Conservation (phyloP, 2,888 invertebrate species). For the Phlogophora meticulosa region DNA sequence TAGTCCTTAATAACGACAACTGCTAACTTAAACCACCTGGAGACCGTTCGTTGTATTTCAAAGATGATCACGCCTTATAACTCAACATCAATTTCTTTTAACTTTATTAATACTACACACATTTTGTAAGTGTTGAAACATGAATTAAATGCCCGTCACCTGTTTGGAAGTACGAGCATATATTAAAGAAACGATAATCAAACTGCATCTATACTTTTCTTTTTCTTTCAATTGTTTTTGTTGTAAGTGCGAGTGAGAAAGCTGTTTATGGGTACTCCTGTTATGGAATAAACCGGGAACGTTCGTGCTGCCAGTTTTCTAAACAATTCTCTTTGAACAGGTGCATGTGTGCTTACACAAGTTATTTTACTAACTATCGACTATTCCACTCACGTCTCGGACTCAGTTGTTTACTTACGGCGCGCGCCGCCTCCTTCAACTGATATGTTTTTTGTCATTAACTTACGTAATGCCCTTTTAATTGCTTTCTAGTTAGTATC, state of each 20-base stretch:
- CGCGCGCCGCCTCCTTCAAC: constrained; percentile 42
- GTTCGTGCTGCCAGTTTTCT: constrained; percentile 69
- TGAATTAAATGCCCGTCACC: constrained; percentile 51
- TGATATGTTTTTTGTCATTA: constrained; percentile 40
- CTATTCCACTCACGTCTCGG: constrained; percentile 75
- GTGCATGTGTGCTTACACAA: constrained; percentile 85
- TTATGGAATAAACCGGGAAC: constrained; percentile 65
- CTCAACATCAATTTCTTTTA: constrained; percentile 13
- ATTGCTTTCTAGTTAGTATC: constrained; percentile 40
- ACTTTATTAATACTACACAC: constrained; percentile 27
- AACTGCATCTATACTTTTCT: constrained; percentile 35
- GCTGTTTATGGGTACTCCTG: constrained; percentile 46
- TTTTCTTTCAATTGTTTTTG: constrained; percentile 34
- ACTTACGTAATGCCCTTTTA: constrained; percentile 23
- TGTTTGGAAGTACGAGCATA: constrained; percentile 55
- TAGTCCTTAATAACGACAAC: constrained; percentile 17
- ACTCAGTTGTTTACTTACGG: constrained; percentile 68
- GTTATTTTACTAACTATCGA: constrained; percentile 80
- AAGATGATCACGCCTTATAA: neutral
- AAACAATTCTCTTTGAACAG: constrained; percentile 86
- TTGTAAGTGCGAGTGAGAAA: constrained; percentile 42
- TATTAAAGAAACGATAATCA: constrained; percentile 55
- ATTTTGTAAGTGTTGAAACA: constrained; percentile 38
- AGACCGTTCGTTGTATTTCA: constrained; percentile 2
- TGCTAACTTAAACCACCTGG: constrained; percentile 6